These are phyloP conservation scores for Chlorodrepanis virens DNA, from an alignment of 2,113 vertebrate species.

Conservation along the genomic window DNA sequence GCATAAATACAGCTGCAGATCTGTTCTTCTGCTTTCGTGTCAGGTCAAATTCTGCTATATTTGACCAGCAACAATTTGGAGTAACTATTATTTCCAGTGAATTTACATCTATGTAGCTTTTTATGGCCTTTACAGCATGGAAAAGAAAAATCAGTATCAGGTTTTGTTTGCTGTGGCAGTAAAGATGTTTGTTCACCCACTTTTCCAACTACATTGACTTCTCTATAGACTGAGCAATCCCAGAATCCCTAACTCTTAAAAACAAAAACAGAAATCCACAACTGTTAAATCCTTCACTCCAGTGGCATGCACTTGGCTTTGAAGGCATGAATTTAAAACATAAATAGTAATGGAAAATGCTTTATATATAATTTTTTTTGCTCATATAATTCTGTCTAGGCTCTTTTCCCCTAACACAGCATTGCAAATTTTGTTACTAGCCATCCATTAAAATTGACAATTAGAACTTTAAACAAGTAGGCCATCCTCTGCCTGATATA, in stretches of 20 bases:
- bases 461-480: not conserved
- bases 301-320: not conserved
- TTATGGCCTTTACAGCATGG: not conserved
- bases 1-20: not conserved
- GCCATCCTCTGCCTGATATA: not conserved
- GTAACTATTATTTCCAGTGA: not conserved
- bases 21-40: not conserved
- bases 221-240: not conserved
- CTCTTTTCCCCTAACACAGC: not conserved
- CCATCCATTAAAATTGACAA: not conserved
- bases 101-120: not conserved
- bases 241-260: not conserved
- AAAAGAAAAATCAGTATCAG: constrained; percentile 16
- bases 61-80: not conserved
- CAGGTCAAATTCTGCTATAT: constrained; percentile 1
- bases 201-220: not conserved
- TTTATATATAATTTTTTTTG: not conserved
- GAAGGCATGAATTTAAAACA: not conserved
- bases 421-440: not conserved
- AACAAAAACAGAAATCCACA: not conserved
- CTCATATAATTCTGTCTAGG: not conserved
- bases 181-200: not conserved
- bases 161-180: constrained; percentile 1
- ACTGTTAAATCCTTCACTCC: not conserved
- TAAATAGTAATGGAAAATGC: not conserved